These are phyloP conservation scores for Rhinichthys klamathensis DNA, from an alignment of 2,113 vertebrate genomes.

Conservation along the genomic window DNA sequence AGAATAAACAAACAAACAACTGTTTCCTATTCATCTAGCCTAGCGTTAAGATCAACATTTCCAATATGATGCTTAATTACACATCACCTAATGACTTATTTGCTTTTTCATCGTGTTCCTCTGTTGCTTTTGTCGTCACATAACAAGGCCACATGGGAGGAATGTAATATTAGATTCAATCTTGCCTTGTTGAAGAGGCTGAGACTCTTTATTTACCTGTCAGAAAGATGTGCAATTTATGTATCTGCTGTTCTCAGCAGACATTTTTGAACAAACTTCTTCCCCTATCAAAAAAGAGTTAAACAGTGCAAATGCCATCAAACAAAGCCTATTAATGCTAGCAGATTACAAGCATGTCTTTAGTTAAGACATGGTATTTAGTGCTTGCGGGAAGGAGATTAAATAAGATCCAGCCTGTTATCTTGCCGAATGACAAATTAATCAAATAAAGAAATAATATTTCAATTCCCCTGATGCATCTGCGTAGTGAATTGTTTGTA, in stretches of 20 bases:
- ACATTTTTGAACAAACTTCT: neutral
- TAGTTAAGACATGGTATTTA: constrained; percentile 44
- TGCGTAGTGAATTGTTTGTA: neutral
- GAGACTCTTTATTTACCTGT: neutral
- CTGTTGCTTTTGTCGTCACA: neutral
- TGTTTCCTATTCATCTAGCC: constrained; percentile 8
- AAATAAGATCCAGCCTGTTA: constrained; percentile 4
- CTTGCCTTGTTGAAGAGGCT: neutral
- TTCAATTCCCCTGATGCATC: constrained; percentile 9
- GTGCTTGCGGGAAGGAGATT: constrained; percentile 9
- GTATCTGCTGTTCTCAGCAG: neutral
- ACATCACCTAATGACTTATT: constrained; percentile 1
- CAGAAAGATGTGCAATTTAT: constrained; percentile 10
- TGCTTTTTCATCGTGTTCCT: neutral
- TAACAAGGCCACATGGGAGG: neutral
- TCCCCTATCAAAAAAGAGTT: neutral
- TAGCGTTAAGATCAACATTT: neutral
- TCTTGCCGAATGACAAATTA: constrained; percentile 23
- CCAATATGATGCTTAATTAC: constrained; percentile 12
- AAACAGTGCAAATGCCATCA: constrained; percentile 35
- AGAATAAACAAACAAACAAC: constrained; percentile 14
- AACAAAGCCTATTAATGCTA: constrained; percentile 34
- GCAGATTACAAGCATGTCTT: constrained; percentile 34
- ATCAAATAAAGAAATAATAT: constrained; percentile 18
- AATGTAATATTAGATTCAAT: constrained; percentile 22